Percentiles rank a stretch among this genome's conserved stretches.
Evolutionary conservation across 1,140 invertebrate genomes (phyloP).

Genomic region (Dreissena polymorpha): DNA sequence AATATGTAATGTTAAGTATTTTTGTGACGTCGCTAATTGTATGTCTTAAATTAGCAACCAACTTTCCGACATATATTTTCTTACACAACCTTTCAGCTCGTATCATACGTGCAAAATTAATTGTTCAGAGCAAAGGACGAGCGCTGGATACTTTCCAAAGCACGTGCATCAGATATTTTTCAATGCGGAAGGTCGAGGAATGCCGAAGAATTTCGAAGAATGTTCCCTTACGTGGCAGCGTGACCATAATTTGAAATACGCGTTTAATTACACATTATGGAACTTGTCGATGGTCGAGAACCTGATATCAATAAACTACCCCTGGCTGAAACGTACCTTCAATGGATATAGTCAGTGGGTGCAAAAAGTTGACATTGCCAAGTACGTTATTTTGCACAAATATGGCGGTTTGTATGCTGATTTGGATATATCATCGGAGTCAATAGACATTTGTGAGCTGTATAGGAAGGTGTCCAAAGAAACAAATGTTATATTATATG

Average conservation of each 20-base stretch:
- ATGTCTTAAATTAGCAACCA: too few relatives aligned
- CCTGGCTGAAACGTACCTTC: neutral
- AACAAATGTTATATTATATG: constrained; percentile 10
- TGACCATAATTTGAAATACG: neutral
- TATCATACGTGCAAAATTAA: too few relatives aligned
- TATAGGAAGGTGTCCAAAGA: neutral
- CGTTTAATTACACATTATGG: constrained; percentile 28
- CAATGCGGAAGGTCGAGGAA: neutral
- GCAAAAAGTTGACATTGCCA: constrained; percentile 6
- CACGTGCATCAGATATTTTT: constrained; percentile 40
- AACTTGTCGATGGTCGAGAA: constrained; percentile 25
- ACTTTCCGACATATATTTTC: too few relatives aligned
- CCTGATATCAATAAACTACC: constrained; percentile 12
- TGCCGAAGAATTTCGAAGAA: constrained; percentile 11
- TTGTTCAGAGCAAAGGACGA: too few relatives aligned
- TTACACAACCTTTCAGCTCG: too few relatives aligned
- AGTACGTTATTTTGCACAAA: constrained; percentile 18
- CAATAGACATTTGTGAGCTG: neutral
- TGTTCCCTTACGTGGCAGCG: neutral
- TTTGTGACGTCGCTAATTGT: too few relatives aligned
- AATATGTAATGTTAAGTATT: too few relatives aligned
- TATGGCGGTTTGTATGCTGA: constrained; percentile 30
- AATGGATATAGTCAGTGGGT: constrained; percentile 33
- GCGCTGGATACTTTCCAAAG: neutral
- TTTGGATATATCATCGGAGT: constrained; percentile 5